These are phyloP conservation scores for Cylindroiulus punctatus DNA, from an alignment of 2,888 invertebrate species.

Conservation along the genomic window DNA sequence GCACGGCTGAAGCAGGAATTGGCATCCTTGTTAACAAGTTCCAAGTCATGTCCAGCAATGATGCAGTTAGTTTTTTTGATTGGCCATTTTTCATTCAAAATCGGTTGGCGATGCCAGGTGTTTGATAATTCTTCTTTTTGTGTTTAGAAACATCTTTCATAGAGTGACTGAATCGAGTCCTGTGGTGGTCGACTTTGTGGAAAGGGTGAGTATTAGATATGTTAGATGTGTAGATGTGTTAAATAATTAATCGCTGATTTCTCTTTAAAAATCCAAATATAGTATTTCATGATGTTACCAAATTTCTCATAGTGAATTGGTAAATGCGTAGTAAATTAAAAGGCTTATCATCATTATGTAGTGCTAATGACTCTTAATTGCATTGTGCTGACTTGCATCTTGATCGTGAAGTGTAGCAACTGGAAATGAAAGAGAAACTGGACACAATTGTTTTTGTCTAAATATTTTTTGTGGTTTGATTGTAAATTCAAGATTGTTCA, in stretches of 20 bases:
- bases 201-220: constrained; percentile 46
- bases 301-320: no score
- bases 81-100: background rate
- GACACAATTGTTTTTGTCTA: background rate
- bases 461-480: background rate
- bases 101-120: background rate
- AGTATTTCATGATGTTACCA: background rate
- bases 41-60: constrained; percentile 42
- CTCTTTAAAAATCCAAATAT: background rate
- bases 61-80: constrained; percentile 48
- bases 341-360: no score
- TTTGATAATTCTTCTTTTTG: background rate
- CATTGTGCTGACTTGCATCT: background rate
- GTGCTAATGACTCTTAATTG: no score
- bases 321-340: no score
- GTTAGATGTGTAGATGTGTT: no score
- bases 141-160: constrained; percentile 47
- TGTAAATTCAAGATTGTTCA: background rate
- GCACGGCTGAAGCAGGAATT: constrained; percentile 50
- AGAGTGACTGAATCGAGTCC: constrained; percentile 23
- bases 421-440: background rate
- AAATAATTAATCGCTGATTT: background rate
- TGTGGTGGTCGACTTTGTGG: constrained; percentile 35
- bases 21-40: constrained; percentile 39
- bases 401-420: background rate